Evolutionary conservation across 2,113 vertebrate genomes (phyloP).

Genomic region (Raja brachyura): DNA sequence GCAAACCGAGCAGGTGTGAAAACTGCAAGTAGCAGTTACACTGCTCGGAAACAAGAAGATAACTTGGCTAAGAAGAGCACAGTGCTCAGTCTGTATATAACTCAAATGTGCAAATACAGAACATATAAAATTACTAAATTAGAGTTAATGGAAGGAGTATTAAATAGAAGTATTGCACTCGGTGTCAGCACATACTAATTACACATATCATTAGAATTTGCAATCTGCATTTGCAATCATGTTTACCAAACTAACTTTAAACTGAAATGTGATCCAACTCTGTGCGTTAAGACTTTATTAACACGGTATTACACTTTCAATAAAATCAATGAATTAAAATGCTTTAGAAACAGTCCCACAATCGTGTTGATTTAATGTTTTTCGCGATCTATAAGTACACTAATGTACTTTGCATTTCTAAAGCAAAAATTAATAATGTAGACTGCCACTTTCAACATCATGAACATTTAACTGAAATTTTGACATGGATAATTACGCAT

Average conservation of each 20-base stretch:
- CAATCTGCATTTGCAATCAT: background rate
- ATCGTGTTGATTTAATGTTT: too few relatives aligned
- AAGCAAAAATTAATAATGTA: background rate
- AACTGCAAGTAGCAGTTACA: background rate
- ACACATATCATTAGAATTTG: background rate
- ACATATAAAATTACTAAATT: conserved; percentile 7
- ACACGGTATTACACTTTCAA: background rate
- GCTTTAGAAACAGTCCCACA: background rate
- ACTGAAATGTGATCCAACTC: background rate
- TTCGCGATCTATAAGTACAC: background rate
- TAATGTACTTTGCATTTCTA: background rate
- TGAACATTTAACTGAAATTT: background rate
- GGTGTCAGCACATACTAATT: background rate
- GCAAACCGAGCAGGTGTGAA: background rate
- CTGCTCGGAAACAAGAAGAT: background rate
- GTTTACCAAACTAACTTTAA: background rate
- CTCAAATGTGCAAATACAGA: background rate
- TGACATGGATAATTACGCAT: background rate
- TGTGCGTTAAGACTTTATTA: background rate
- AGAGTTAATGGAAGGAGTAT: background rate
- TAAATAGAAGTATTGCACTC: background rate
- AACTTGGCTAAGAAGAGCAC: conserved; percentile 6
- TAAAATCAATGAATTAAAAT: background rate
- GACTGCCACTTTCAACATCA: background rate
- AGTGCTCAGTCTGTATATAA: background rate